phyloP scores from a whole-genome alignment of 2,888 invertebrate genomes.

The Cylloceria caligata region DNA sequence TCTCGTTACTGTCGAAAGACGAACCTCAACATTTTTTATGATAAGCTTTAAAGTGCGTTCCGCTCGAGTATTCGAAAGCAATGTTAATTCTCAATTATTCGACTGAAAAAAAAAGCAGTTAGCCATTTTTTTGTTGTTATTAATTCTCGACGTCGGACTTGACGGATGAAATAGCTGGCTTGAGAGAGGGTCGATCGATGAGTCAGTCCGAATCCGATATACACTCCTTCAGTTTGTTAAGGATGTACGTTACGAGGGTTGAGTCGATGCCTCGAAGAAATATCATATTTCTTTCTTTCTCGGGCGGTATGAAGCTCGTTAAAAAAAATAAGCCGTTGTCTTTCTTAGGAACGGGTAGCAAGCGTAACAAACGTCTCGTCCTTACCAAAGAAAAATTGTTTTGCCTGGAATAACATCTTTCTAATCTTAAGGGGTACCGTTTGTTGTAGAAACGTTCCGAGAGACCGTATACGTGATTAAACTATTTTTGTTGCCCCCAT shows the following conservation, averaged over 20 bases:
- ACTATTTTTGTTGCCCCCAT: too few relatives aligned
- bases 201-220: background rate
- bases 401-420: slow-evolving; percentile 39
- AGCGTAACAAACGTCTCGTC: slow-evolving; percentile 10
- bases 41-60: too few relatives aligned
- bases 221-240: background rate
- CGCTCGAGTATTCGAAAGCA: too few relatives aligned
- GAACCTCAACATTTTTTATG: too few relatives aligned
- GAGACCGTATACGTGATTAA: slow-evolving; percentile 9
- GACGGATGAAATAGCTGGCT: background rate
- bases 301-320: slow-evolving; percentile 23
- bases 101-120: too few relatives aligned
- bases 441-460: background rate
- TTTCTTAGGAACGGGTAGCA: background rate
- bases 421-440: background rate
- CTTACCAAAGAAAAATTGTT: slow-evolving; percentile 35
- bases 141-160: background rate
- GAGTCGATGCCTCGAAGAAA: slow-evolving; percentile 30
- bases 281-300: slow-evolving; percentile 49
- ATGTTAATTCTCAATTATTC: too few relatives aligned
- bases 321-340: slow-evolving; percentile 45
- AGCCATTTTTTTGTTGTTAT: too few relatives aligned
- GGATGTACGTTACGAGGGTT: background rate
- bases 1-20: too few relatives aligned
- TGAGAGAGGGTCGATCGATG: background rate